Evolutionary conservation across 2,797 vertebrate species (phyloP), one percentile per base, ranked within the genome.

Genomic region (Sebastes reedi): DNA sequence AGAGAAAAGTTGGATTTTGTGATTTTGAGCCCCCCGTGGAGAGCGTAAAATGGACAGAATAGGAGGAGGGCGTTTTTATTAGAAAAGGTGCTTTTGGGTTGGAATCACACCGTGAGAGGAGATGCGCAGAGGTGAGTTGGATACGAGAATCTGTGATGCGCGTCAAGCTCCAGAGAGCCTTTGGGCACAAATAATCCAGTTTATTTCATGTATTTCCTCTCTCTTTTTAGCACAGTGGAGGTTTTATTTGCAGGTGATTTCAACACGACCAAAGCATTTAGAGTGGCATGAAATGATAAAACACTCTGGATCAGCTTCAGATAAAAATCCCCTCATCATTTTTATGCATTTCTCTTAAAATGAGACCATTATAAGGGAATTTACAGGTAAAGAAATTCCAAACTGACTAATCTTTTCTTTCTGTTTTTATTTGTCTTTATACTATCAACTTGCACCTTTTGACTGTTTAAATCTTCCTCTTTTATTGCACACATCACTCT

Each of bases 81-180:
- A 94, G 89, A 86, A 82, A 34, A 87, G 88, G 79, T 86, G 85
- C 81, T 79, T 87, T 80, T 80, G 72, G 67, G 55, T 83, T 64
- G 87, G 84, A 88, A 84, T 73, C 79, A 87, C 88, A 90, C 83
- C 87, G 82, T 27, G 81, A 92, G 87, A 90, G 93, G 95, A 95
- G 36, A 96, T 96, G 96, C 90, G 87, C 93, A 93, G 90, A 95
- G 96, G 95, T 96, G 92, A 95, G 95, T 94, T 58, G 61, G 60
- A 25, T 8, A 18, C 5, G 56, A 50, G 75, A 36, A 36, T 36
- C 34, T 36, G 34, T 36, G 34, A 12, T 12, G 34, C 34, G 11
- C 34, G 34, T 36, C 34, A 36, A 36, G 34, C n/a, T 84, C 83
- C 77, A 61, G 18, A 59, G 18, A 3, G 75, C 62, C 8, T 24